phyloP scores from a whole-genome alignment of 1,140 invertebrate species.

The Lamellibrachia luymesi region DNA sequence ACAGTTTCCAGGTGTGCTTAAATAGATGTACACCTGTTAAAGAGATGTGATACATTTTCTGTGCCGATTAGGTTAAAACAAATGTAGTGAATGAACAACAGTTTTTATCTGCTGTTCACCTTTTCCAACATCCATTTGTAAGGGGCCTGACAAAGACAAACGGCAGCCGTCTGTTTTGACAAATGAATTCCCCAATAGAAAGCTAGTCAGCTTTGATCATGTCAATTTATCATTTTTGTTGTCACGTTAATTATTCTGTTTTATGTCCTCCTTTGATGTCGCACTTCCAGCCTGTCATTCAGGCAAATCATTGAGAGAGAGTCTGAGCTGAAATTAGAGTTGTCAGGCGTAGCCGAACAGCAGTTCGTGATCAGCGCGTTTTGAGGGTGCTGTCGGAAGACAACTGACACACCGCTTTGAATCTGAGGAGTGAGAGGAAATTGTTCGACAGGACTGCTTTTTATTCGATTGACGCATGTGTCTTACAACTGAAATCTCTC shows the following conservation, averaged over 20 bases:
- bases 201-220: slow-evolving; percentile 4
- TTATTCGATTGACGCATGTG: not conserved
- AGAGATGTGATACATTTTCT: not conserved
- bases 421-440: not conserved
- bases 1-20: too few relatives aligned
- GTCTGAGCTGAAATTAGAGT: not conserved
- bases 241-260: slow-evolving; percentile 5
- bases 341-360: not conserved
- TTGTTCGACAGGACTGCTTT: not conserved
- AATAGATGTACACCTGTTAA: too few relatives aligned
- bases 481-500: not conserved
- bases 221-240: slow-evolving; percentile 6
- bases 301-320: not conserved
- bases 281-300: not conserved
- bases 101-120: not conserved
- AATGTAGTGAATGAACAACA: not conserved
- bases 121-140: not conserved
- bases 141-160: not conserved
- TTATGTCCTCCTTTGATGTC: not conserved
- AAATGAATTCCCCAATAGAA: not conserved
- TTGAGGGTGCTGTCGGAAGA: not conserved
- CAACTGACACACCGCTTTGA: not conserved
- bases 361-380: not conserved
- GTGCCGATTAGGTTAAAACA: not conserved
- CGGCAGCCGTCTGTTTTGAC: not conserved